phyloP scores from a whole-genome alignment of 1,140 invertebrate species.

The Frieseomelitta varia region DNA sequence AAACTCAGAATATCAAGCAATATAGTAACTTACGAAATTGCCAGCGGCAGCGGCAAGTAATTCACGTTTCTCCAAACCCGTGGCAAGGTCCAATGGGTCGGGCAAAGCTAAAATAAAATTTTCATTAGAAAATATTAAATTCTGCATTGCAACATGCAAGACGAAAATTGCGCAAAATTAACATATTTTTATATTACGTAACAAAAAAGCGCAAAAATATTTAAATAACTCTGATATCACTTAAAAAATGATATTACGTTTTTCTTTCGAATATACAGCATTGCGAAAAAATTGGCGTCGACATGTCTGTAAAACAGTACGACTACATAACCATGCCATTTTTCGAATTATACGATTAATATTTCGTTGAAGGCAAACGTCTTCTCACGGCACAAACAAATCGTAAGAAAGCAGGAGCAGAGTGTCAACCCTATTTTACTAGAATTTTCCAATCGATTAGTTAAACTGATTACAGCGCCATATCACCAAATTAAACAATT shows the following conservation, averaged over 20 bases:
- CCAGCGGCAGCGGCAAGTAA: conserved; percentile 92
- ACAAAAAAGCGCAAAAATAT: conserved; percentile 46
- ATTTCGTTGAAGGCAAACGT: neutral
- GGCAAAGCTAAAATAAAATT: conserved; percentile 84
- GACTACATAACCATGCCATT: conserved; percentile 84
- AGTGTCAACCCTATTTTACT: conserved; percentile 1
- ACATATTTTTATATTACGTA: conserved; percentile 70
- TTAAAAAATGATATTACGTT: conserved; percentile 41
- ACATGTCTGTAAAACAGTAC: conserved; percentile 80
- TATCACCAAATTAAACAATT: neutral
- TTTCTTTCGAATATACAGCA: conserved; percentile 76
- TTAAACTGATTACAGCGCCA: conserved; percentile 8
- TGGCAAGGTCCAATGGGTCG: conserved; percentile 95
- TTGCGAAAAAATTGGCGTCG: conserved; percentile 79
- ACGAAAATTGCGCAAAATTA: conserved; percentile 18
- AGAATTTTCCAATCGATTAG: conserved; percentile 15
- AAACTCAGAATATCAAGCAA: conserved; percentile 1
- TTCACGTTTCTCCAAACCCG: conserved; percentile 95
- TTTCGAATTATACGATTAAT: conserved; percentile 59
- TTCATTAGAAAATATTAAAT: neutral
- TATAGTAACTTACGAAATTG: conserved; percentile 86
- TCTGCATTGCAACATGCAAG: neutral
- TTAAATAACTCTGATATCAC: neutral
- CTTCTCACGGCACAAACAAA: conserved; percentile 19
- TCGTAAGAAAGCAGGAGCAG: neutral